These are phyloP conservation scores for Papilio elwesi DNA, from an alignment of 2,888 invertebrate species.

Conservation along the genomic window DNA sequence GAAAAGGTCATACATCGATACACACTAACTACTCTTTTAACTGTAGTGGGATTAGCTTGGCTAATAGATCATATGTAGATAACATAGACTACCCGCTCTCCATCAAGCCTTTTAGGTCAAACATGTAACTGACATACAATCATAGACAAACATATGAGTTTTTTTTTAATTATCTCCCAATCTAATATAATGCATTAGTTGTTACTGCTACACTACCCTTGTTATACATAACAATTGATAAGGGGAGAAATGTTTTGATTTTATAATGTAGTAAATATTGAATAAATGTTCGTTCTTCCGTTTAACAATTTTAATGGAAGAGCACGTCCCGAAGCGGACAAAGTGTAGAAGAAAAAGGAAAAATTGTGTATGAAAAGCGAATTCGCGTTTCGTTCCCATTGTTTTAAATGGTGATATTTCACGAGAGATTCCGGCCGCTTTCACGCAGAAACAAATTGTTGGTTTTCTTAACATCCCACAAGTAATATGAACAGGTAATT, in stretches of 20 bases:
- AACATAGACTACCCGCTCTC: no score
- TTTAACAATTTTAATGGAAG: conserved; percentile 35
- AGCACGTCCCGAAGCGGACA: conserved; percentile 30
- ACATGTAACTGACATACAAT: no score
- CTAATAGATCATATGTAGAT: no score
- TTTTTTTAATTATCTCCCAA: no score
- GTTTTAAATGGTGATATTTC: conserved; percentile 36
- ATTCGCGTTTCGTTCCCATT: conserved; percentile 36
- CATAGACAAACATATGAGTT: no score
- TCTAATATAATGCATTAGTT: no score
- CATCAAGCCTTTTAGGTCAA: no score
- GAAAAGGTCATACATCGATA: no score
- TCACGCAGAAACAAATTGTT: conserved; percentile 22
- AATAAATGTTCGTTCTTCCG: conserved; percentile 21
- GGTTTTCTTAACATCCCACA: conserved; percentile 16
- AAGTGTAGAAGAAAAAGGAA: conserved; percentile 21
- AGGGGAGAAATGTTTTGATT: background rate
- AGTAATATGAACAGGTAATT: background rate
- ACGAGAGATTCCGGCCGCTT: conserved; percentile 9
- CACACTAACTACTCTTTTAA: no score
- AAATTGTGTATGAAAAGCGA: conserved; percentile 28
- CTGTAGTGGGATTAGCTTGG: no score
- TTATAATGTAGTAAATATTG: conserved; percentile 13
- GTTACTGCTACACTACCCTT: no score
- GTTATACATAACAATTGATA: background rate